phyloP scores from a whole-genome alignment of 2,797 vertebrate genomes.

The Podargus strigoides region DNA sequence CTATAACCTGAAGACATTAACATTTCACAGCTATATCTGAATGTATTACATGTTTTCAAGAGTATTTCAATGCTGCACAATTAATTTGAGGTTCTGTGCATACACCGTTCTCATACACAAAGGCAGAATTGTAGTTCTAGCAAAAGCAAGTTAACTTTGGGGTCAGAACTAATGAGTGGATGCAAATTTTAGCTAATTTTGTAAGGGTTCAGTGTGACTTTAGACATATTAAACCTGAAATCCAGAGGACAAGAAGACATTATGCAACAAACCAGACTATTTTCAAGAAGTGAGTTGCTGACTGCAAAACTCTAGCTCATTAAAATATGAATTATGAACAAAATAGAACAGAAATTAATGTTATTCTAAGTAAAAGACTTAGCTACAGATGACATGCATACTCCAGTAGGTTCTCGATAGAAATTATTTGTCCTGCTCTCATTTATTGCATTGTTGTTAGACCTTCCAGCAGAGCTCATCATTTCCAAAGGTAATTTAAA shows the following conservation, averaged over 20 bases:
- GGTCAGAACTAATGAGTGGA: not conserved
- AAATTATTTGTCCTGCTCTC: conserved; percentile 1
- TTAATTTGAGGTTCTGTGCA: not conserved
- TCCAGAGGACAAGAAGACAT: not conserved
- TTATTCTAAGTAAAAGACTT: conserved; percentile 19
- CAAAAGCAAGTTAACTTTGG: not conserved
- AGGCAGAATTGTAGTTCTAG: not conserved
- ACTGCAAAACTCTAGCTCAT: not conserved
- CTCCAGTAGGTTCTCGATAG: not conserved
- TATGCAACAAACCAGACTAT: not conserved
- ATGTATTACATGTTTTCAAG: not conserved
- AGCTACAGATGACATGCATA: not conserved
- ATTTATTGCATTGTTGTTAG: not conserved
- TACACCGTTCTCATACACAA: not conserved
- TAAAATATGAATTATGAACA: not conserved
- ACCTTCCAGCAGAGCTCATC: conserved; percentile 67
- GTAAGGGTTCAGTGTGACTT: not conserved
- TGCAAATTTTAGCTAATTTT: not conserved
- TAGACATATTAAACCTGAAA: not conserved
- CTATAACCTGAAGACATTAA: not conserved
- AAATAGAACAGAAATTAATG: not conserved
- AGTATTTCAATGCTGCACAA: not conserved
- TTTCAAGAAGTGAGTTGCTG: not conserved
- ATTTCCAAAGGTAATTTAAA: conserved; percentile 79
- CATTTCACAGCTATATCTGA: not conserved